A percentile compares a stretch with the other conserved stretches of the same genome.
Evolutionary conservation across 1,140 invertebrate genomes (phyloP).

Genomic region (Apocrypta bakeri): DNA sequence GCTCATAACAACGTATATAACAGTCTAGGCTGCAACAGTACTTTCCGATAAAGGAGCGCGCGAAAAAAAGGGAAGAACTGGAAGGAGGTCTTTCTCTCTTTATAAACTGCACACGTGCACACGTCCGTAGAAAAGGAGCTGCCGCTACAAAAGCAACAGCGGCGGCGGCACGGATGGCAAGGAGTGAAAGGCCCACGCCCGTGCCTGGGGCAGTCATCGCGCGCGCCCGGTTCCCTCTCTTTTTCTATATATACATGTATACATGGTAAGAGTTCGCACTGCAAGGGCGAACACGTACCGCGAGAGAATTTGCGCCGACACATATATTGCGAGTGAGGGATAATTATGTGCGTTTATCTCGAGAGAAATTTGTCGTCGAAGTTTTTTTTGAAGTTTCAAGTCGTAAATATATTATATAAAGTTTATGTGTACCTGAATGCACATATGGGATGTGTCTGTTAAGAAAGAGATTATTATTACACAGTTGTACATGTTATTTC

Average conservation of each 20-base stretch:
- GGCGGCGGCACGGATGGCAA: slow-evolving; percentile 69
- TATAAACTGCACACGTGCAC: slow-evolving; percentile 47
- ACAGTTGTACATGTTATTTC: too few species aligned
- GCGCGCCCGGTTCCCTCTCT: not conserved
- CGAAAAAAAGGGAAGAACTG: slow-evolving; percentile 12
- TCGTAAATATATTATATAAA: too few species aligned
- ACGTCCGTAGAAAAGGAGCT: slow-evolving; percentile 51
- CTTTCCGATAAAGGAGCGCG: slow-evolving; percentile 36
- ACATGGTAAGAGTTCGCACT: not conserved
- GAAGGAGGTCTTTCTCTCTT: not conserved
- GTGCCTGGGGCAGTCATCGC: slow-evolving; percentile 68
- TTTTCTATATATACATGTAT: not conserved
- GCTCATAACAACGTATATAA: slow-evolving; percentile 40
- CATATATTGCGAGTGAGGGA: not conserved
- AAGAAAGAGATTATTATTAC: too few species aligned
- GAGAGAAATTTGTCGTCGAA: not conserved
- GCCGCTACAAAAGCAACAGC: not conserved
- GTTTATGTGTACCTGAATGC: too few species aligned
- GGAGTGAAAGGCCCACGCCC: slow-evolving; percentile 75
- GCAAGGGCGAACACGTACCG: not conserved
- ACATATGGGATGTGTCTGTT: too few species aligned
- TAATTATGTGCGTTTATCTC: not conserved
- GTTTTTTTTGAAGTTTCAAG: not conserved
- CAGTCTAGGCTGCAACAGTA: too few species aligned
- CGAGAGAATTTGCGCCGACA: not conserved